Conservation (phyloP, 2,113 vertebrate genomes). For the Marcusenius ussheri region DNA sequence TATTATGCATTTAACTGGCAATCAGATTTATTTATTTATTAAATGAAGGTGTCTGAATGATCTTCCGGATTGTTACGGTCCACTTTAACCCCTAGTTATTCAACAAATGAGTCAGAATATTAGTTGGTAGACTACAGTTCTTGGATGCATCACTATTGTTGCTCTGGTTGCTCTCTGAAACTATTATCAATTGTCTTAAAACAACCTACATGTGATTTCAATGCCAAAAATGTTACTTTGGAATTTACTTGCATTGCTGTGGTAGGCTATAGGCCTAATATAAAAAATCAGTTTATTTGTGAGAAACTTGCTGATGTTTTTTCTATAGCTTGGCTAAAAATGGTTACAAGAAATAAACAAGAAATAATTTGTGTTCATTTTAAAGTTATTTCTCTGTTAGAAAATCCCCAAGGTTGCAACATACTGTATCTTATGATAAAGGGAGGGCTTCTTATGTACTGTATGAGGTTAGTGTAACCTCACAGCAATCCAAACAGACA, state of each 20-base stretch:
- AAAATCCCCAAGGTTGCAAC: not conserved
- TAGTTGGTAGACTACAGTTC: not conserved
- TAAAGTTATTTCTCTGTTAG: not conserved
- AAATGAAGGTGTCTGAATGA: not conserved
- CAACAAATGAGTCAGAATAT: not conserved
- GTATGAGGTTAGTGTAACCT: not conserved
- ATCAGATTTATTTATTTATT: not conserved
- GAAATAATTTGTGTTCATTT: not conserved
- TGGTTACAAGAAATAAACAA: not conserved
- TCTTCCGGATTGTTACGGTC: not conserved
- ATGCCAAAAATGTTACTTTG: not conserved
- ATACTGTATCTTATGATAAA: not conserved
- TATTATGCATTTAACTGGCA: not conserved
- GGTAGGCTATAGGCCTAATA: not conserved
- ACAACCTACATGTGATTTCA: not conserved
- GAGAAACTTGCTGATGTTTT: not conserved
- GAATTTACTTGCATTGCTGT: not conserved
- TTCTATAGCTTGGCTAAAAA: not conserved
- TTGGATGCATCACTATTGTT: not conserved
- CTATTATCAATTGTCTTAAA: not conserved
- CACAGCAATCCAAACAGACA: not conserved
- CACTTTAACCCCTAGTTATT: not conserved
- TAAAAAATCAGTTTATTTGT: not conserved
- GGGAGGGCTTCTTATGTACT: not conserved
- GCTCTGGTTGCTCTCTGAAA: not conserved